phyloP scores from a whole-genome alignment of 2,888 invertebrate genomes.

The Perizoma affinitatum region DNA sequence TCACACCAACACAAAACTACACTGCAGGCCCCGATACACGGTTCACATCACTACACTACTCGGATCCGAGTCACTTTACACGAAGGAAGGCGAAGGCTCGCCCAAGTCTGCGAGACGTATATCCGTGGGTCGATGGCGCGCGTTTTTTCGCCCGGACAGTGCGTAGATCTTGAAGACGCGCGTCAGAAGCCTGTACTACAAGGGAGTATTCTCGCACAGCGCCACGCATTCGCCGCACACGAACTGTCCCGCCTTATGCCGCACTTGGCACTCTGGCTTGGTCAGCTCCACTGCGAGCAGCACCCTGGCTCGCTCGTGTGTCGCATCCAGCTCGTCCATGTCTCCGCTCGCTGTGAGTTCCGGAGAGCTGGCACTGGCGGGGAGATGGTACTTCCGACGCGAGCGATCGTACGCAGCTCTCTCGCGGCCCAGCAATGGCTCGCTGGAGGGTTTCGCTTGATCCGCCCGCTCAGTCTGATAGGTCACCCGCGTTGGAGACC shows the following conservation, averaged over 20 bases:
- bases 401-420: conserved; percentile 40
- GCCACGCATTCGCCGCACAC: conserved; percentile 59
- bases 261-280: conserved; percentile 50
- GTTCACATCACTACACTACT: conserved; percentile 5
- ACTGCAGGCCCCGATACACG: conserved; percentile 1
- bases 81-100: conserved; percentile 47
- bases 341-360: conserved; percentile 58
- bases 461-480: conserved; percentile 41
- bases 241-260: conserved; percentile 52
- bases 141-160: conserved; percentile 56
- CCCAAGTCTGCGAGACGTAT: conserved; percentile 35
- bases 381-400: conserved; percentile 48
- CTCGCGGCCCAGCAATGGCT: conserved; percentile 70
- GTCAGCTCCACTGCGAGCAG: conserved; percentile 73
- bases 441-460: conserved; percentile 67
- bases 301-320: conserved; percentile 60
- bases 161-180: conserved; percentile 80
- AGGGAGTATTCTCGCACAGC: conserved; percentile 60
- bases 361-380: conserved; percentile 75
- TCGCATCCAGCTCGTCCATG: conserved; percentile 35
- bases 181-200: conserved; percentile 79
- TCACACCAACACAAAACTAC: not conserved
- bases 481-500: conserved; percentile 33
- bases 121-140: conserved; percentile 39
- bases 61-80: conserved; percentile 29